Conservation (phyloP, 2,797 vertebrate genomes). For the Chanos chanos region DNA sequence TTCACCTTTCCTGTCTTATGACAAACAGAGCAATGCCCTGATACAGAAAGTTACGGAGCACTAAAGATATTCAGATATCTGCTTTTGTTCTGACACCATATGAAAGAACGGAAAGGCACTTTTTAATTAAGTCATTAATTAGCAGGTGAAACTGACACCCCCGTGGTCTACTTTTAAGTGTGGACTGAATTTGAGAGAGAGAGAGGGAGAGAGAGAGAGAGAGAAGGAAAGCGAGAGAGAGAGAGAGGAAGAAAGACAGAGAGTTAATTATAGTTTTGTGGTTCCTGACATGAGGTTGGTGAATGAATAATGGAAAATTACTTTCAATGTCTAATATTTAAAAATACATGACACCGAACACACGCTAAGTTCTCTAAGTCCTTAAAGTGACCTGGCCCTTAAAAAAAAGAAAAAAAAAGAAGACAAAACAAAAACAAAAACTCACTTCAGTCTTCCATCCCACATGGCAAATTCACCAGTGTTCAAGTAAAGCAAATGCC, state of each 20-base stretch:
- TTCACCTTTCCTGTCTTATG: background rate
- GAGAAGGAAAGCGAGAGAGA: background rate
- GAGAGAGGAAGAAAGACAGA: background rate
- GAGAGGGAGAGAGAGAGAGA: background rate
- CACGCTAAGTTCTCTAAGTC: too few species aligned
- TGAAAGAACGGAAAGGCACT: conserved; percentile 40
- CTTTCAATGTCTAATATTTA: too few species aligned
- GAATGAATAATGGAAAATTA: too few species aligned
- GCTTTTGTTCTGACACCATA: conserved; percentile 45
- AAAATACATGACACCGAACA: too few species aligned
- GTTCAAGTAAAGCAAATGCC: too few species aligned
- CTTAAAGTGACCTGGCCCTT: too few species aligned
- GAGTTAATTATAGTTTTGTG: too few species aligned
- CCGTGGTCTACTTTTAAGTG: conserved; percentile 45
- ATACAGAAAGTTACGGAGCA: conserved; percentile 42
- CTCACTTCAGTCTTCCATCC: too few species aligned
- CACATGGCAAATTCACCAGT: too few species aligned
- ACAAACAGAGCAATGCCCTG: background rate
- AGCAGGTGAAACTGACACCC: conserved; percentile 52
- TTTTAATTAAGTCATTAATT: conserved; percentile 75
- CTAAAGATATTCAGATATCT: conserved; percentile 65
- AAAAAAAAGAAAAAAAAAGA: too few species aligned
- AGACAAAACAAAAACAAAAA: too few species aligned
- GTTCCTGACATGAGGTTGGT: too few species aligned
- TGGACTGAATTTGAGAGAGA: conserved; percentile 22